These are phyloP conservation scores for Corythoichthys intestinalis DNA, from an alignment of 2,113 vertebrate species.

Conservation along the genomic window DNA sequence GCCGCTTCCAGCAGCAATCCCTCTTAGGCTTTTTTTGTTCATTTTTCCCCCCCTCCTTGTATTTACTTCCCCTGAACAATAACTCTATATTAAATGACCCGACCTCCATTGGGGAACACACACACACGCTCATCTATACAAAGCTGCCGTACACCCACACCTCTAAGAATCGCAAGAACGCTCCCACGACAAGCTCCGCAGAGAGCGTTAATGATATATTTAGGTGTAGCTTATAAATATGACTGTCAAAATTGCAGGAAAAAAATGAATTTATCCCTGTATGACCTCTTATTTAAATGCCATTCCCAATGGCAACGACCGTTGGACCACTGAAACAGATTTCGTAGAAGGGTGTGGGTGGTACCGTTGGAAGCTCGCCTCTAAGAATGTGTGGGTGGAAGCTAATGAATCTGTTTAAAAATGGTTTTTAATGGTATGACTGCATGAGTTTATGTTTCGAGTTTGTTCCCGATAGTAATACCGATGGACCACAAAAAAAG, in stretches of 20 bases:
- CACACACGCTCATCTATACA: slow-evolving; percentile 17
- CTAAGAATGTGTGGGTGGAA: neutral
- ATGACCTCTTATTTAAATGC: neutral
- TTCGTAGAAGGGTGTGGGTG: neutral
- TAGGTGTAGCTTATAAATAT: slow-evolving; percentile 28
- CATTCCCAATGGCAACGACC: neutral
- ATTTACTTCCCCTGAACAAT: slow-evolving; percentile 44
- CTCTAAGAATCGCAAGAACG: slow-evolving; percentile 8
- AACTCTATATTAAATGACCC: slow-evolving; percentile 43
- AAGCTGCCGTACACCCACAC: slow-evolving; percentile 26
- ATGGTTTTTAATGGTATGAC: neutral
- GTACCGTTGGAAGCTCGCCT: neutral
- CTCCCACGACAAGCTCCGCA: slow-evolving; percentile 12
- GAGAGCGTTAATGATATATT: slow-evolving; percentile 27
- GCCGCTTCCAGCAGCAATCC: slow-evolving; percentile 38
- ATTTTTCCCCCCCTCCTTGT: slow-evolving; percentile 20
- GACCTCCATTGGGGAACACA: slow-evolving; percentile 19
- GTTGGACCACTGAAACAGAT: neutral
- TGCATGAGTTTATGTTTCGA: too few species aligned
- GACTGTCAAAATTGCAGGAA: slow-evolving; percentile 2
- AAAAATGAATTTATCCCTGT: neutral
- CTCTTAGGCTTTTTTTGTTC: slow-evolving; percentile 29
- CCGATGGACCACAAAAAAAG: too few species aligned
- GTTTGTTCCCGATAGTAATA: too few species aligned
- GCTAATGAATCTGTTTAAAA: neutral